Evolutionary conservation across 2,113 vertebrate species (phyloP).

Genomic region (Lagopus muta): DNA sequence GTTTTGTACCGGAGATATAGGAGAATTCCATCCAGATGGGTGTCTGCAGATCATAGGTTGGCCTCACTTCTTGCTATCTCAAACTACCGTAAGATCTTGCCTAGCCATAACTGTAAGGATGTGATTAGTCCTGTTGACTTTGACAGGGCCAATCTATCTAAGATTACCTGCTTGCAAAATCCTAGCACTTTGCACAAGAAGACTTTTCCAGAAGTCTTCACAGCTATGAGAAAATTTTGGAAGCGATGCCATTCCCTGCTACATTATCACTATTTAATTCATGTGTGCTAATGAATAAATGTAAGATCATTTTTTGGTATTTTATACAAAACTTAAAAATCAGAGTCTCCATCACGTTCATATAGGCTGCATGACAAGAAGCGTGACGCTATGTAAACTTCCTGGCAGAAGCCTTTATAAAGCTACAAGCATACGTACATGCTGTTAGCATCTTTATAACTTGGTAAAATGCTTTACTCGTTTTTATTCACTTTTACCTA

Average conservation of each 20-base stretch:
- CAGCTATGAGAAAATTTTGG: background rate
- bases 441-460: background rate
- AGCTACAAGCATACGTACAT: background rate
- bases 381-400: fast-evolving
- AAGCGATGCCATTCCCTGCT: background rate
- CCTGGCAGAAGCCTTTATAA: background rate
- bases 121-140: background rate
- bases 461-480: background rate
- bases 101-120: background rate
- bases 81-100: background rate
- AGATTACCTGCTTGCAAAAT: background rate
- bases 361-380: background rate
- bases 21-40: constrained; percentile 92
- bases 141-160: background rate
- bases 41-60: constrained; percentile 96
- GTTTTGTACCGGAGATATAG: constrained; percentile 97
- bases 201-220: background rate
- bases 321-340: background rate
- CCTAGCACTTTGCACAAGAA: background rate
- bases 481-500: background rate
- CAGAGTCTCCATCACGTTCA: background rate
- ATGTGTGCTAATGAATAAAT: background rate
- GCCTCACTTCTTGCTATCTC: constrained; percentile 29
- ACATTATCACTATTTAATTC: background rate
- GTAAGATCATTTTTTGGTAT: background rate